Conservation (phyloP, 2,888 invertebrate species). For the Cephonodes hylas region DNA sequence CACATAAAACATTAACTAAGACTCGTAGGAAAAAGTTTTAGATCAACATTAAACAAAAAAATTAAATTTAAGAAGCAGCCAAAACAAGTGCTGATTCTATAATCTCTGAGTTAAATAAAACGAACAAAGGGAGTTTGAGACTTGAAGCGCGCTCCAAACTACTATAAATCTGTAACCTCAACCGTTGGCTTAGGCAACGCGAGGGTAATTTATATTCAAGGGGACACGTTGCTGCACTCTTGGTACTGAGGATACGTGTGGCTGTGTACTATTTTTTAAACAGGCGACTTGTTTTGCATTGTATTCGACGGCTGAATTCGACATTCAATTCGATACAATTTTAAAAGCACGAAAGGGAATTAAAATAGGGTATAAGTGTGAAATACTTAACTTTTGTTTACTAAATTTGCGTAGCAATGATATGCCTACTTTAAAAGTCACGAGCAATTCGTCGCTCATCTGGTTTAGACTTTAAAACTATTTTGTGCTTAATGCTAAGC, state of each 20-base stretch:
- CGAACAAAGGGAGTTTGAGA: constrained; percentile 19
- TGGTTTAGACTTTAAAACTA: too few species aligned
- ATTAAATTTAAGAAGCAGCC: neutral
- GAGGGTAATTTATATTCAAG: constrained; percentile 36
- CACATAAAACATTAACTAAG: neutral
- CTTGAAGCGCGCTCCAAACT: constrained; percentile 28
- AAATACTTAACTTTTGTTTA: too few species aligned
- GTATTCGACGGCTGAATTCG: neutral
- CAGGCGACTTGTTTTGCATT: neutral
- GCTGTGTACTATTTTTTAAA: neutral
- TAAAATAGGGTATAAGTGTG: too few species aligned
- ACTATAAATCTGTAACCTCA: constrained; percentile 46
- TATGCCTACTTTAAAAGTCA: too few species aligned
- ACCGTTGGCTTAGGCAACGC: constrained; percentile 27
- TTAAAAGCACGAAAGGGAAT: neutral
- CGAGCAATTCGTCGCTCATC: too few species aligned
- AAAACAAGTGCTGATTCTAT: neutral
- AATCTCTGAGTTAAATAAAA: neutral
- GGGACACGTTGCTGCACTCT: constrained; percentile 24
- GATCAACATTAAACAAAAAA: too few species aligned
- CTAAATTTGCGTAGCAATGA: too few species aligned
- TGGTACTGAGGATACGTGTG: constrained; percentile 24
- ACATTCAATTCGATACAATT: neutral
- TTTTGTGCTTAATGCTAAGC: too few species aligned
- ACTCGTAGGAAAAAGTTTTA: too few species aligned